These are phyloP conservation scores for Diploptera punctata DNA, from an alignment of 2,888 invertebrate species.

Conservation along the genomic window DNA sequence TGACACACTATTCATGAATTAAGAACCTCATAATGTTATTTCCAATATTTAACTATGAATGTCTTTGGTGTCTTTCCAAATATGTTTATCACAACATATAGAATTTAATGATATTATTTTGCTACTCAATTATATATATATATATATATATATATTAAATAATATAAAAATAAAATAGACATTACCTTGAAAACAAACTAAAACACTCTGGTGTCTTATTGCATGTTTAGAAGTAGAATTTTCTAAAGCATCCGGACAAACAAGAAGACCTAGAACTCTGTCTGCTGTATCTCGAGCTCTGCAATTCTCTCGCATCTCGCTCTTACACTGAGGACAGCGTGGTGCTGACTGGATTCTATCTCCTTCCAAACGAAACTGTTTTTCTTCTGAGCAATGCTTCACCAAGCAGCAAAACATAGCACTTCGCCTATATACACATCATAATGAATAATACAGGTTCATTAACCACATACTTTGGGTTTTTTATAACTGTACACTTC, in stretches of 20 bases:
- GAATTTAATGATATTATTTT: no score
- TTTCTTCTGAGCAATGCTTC: neutral
- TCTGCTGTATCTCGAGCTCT: conserved; percentile 32
- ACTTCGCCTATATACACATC: conserved; percentile 28
- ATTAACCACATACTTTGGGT: no score
- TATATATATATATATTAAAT: no score
- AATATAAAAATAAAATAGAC: no score
- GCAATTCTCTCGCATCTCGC: conserved; percentile 15
- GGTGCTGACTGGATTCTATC: neutral
- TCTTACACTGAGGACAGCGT: conserved; percentile 15
- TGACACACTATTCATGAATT: no score
- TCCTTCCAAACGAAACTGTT: neutral
- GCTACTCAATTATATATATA: no score
- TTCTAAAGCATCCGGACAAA: conserved; percentile 3
- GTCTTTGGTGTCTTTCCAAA: no score
- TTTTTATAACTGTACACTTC: no score
- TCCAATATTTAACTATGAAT: no score
- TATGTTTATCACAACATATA: no score
- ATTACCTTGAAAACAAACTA: conserved; percentile 34
- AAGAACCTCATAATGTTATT: no score
- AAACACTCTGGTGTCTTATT: neutral
- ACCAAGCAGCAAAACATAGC: conserved; percentile 23
- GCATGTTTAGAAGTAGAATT: neutral
- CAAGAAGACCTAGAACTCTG: conserved; percentile 27
- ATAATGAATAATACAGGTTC: no score